Evolutionary conservation across 2,797 vertebrate genomes (phyloP), one percentile per base, ranked within the genome.

Genomic region (Nyctalus aviator): DNA sequence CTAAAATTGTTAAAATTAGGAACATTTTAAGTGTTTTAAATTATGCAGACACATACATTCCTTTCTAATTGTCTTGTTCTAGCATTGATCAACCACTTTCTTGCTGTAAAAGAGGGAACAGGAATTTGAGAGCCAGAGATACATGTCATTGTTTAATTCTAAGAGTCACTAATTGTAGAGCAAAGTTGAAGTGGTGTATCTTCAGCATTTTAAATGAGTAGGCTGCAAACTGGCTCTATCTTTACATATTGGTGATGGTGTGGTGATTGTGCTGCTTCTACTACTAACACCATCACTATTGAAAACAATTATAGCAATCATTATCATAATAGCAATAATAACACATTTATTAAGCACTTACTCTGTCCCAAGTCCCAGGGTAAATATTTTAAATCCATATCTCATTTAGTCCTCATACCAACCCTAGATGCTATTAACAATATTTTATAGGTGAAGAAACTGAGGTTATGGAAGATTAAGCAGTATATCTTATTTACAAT

Each of bases 51-150:
- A 37, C 48, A 57, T 6, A n/a, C 2, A 77, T 76, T 44, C 18
- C 55, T 89, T 94, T 91, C 13, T 41, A 78, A 0, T 37, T 87
- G 20, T 1, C 11, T 32, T 93, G 73, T 92, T 75, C 9, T 46
- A 53, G 4, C 59, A 85, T 83, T 15, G 50, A 62, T 66, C 20
- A 72, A 12, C 66, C 6, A 50, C 55, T 13, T 95, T 17, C 17
- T 92, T 76, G 84, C 37, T 76, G 3, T 55, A 37, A 55, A 91
- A 85, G 44, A 64, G 8, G 9, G 27, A 84, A 41, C 18, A 32
- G 13, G 35, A 68, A 90, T 57, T 91, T 84, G 37, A 89, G 53
- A 91, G 44, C 30, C 9, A 79, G 50, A 94, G 27, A 75, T 73
- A 30, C 5, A 44, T 92, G 8, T 7, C 30, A 66, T 64, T 73